These are phyloP conservation scores for Drosophila parthenogenetica DNA, from an alignment of 2,888 invertebrate genomes.

Conservation along the genomic window DNA sequence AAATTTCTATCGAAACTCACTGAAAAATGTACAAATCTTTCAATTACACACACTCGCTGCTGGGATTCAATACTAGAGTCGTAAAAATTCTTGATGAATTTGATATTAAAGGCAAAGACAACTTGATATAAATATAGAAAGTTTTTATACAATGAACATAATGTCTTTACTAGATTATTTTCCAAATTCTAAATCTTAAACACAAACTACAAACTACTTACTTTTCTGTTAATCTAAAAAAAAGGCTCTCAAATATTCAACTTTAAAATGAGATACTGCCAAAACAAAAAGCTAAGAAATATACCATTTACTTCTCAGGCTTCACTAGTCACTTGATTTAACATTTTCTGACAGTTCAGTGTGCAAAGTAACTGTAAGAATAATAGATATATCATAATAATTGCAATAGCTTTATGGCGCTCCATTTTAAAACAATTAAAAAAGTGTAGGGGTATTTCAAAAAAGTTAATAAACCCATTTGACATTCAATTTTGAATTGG, in stretches of 20 bases:
- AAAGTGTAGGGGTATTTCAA: neutral
- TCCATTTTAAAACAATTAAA: conserved; percentile 1
- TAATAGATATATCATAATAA: neutral
- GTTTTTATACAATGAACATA: too few relatives aligned
- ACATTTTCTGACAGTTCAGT: neutral
- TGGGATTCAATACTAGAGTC: neutral
- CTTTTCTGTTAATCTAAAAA: too few relatives aligned
- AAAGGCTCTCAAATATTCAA: too few relatives aligned
- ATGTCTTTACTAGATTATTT: too few relatives aligned
- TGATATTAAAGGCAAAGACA: neutral
- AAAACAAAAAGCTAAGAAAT: too few relatives aligned
- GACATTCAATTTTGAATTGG: conserved; percentile 12
- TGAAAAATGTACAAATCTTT: conserved; percentile 8
- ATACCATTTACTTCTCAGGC: neutral
- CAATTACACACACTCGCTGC: conserved; percentile 6
- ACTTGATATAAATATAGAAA: neutral
- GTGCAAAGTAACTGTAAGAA: neutral
- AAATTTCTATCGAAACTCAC: conserved; percentile 20
- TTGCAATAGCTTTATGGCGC: neutral
- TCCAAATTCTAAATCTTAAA: too few relatives aligned
- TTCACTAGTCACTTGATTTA: neutral
- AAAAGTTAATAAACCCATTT: conserved; percentile 9
- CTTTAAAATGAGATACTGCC: too few relatives aligned
- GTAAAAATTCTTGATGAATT: too few relatives aligned
- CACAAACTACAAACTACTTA: too few relatives aligned